A percentile compares a stretch with the other conserved stretches of the same genome.
Conservation (phyloP, 1,140 invertebrate genomes). For the Zaprionus ghesquierei region DNA sequence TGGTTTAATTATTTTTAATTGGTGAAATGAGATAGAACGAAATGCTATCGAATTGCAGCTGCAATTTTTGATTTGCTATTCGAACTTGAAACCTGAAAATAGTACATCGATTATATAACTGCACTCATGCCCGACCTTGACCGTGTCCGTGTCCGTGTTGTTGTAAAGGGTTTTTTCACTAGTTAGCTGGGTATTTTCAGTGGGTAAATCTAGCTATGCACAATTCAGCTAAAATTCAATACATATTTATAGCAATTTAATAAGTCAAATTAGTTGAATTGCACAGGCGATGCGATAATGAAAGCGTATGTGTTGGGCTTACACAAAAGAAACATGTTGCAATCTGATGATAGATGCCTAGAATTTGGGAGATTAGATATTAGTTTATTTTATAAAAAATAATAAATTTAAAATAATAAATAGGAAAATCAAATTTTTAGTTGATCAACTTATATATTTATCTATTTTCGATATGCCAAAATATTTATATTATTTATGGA, state of each 20-base stretch:
- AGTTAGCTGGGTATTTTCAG: not conserved
- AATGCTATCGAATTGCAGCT: not conserved
- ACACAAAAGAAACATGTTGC: too few relatives aligned
- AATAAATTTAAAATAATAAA: too few relatives aligned
- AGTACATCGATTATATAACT: not conserved
- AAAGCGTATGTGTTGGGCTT: too few relatives aligned
- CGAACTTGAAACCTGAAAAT: constrained; percentile 12
- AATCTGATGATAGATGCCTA: too few relatives aligned
- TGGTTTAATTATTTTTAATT: constrained; percentile 65
- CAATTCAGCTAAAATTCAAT: too few relatives aligned
- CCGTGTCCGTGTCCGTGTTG: not conserved
- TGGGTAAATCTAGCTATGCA: too few relatives aligned
- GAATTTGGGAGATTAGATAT: too few relatives aligned
- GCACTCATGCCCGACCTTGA: not conserved
- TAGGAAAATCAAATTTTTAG: too few relatives aligned
- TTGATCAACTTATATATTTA: too few relatives aligned
- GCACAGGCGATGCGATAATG: not conserved
- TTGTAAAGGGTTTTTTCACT: not conserved
- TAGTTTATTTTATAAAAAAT: too few relatives aligned
- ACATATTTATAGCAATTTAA: too few relatives aligned
- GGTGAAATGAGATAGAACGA: constrained; percentile 20
- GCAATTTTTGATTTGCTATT: constrained; percentile 1
- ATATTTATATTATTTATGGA: constrained; percentile 20
- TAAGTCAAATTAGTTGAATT: not conserved
- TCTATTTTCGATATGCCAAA: too few relatives aligned